Evolutionary conservation across 1,140 invertebrate species (phyloP), one percentile per base, ranked within the genome.

Genomic region (Megalonaias nervosa): DNA sequence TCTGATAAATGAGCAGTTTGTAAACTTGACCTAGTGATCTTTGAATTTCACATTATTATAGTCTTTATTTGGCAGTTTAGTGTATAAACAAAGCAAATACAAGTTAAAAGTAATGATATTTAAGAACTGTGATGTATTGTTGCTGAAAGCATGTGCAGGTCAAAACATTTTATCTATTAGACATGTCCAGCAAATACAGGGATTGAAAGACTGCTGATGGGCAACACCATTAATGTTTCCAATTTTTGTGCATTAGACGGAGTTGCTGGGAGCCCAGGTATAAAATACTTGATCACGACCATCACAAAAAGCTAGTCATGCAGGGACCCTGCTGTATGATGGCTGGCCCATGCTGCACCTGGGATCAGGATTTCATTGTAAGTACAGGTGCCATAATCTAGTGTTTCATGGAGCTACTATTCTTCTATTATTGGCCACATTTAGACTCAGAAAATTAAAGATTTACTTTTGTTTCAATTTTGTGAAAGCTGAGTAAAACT

Each of bases 231-330:
- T 56, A 9, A 69, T 65, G 23, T 19, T 67, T 61, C 13, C 55
- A 19, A 15, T 57, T 70, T 82, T 31, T 67, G 5, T 71, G 57
- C 60, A 76, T 67, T 62, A 87, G 86, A 70, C 77, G 77, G 16
- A 89, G 88, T 70, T 86, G 86, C 74, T 78, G 82, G 62, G 81
- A 79, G 19, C 87, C 88, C 14, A 75, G 79, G 12, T 90, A 85
- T 75, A 69, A 69, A 26, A 82, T 90, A 55, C 60, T 74, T 67
- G 81, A 88, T 79, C 86, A 87, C 14, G 64, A 83, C 21, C 69
- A 77, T 9, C 74, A 88, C 15, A 61, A 74, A 17, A 74, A 89
- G 13, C 66, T 89, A 3, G 78, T 71, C 26, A 84, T 88, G 15
- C 68, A 77, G 16, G 88, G 88, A 26, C 87, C 87, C 23, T 74